A percentile compares a stretch with the other conserved stretches of the same genome.
Conservation (phyloP, 2,797 vertebrate species). For the Platalea minor region DNA sequence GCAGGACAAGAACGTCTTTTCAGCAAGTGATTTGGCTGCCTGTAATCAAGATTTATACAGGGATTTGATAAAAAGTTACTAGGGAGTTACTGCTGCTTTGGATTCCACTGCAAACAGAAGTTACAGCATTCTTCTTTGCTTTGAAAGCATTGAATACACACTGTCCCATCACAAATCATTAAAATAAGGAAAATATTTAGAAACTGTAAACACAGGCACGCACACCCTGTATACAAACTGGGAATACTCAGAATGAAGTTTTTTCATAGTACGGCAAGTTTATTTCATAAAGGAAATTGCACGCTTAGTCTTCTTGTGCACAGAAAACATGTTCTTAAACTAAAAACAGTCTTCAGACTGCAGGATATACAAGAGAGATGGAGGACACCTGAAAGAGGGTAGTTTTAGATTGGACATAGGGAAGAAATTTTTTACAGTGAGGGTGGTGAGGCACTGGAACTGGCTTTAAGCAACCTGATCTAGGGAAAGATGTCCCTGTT, state of each 20-base stretch:
- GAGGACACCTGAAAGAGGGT: background rate
- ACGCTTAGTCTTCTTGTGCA: background rate
- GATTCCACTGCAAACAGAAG: background rate
- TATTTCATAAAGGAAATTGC: background rate
- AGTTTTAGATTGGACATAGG: background rate
- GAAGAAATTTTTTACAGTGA: rapidly evolving
- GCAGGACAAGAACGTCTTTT: background rate
- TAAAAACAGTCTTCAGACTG: background rate
- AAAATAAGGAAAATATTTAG: background rate
- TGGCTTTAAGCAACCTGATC: background rate
- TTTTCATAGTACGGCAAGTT: background rate
- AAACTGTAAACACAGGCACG: background rate
- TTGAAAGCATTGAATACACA: background rate
- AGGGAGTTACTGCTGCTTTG: background rate
- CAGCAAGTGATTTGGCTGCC: background rate
- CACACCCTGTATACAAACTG: rapidly evolving
- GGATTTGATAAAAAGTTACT: background rate
- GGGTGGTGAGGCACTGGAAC: background rate
- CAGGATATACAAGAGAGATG: background rate
- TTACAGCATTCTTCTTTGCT: background rate
- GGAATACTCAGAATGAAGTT: background rate
- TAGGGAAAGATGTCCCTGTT: background rate
- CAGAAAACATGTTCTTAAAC: background rate
- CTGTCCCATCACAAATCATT: background rate
- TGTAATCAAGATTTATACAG: background rate